Conservation (phyloP, 2,888 invertebrate species). For the Orchestes rusci region DNA sequence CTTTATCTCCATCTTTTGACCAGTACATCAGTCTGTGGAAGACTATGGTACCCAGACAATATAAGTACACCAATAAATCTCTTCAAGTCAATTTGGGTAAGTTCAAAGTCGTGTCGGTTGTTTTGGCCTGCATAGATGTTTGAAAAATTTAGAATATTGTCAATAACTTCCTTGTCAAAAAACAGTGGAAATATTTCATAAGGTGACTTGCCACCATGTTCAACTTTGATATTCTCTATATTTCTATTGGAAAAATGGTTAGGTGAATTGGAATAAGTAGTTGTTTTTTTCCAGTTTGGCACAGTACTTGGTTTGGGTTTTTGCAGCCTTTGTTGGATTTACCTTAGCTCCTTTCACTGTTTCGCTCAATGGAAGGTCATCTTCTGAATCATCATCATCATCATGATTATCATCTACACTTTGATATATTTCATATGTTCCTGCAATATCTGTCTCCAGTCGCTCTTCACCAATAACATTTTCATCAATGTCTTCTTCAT, state of each 20-base stretch:
- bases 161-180: too few relatives aligned
- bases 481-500: conserved; percentile 15
- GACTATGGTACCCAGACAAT: conserved; percentile 9
- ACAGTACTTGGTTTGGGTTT: conserved; percentile 5
- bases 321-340: conserved; percentile 4
- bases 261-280: background rate
- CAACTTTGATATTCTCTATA: too few relatives aligned
- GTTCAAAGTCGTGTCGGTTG: conserved; percentile 13
- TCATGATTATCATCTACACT: conserved; percentile 1
- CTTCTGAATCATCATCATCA: conserved; percentile 10
- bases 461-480: conserved; percentile 14
- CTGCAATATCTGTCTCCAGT: conserved; percentile 14
- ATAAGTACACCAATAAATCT: too few relatives aligned
- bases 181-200: too few relatives aligned
- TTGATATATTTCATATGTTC: conserved; percentile 19
- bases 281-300: conserved; percentile 4
- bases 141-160: too few relatives aligned
- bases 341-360: conserved; percentile 6
- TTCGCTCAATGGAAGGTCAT: conserved; percentile 14
- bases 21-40: conserved; percentile 11
- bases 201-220: too few relatives aligned
- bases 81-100: conserved; percentile 10
- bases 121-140: conserved; percentile 15
- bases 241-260: background rate
- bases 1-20: conserved; percentile 8